These are phyloP conservation scores for Eidolon helvum DNA, from an alignment of 2,113 vertebrate genomes.

Conservation along the genomic window DNA sequence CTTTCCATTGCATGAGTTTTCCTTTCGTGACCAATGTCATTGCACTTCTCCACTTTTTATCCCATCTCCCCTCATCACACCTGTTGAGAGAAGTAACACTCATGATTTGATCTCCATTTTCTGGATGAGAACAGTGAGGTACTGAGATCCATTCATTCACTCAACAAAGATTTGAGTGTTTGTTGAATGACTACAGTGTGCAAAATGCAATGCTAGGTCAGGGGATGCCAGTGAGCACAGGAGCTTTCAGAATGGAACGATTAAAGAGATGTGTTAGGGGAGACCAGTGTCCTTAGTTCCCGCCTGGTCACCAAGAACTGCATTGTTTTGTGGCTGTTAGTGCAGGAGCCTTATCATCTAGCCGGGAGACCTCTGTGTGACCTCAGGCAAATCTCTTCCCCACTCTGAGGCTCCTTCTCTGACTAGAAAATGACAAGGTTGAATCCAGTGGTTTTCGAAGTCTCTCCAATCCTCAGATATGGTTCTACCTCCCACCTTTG, in stretches of 20 bases:
- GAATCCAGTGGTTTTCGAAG: neutral
- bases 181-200: neutral
- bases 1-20: fast-evolving
- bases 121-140: too few species aligned
- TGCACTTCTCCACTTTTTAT: fast-evolving
- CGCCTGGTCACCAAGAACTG: neutral
- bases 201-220: neutral
- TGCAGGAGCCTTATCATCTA: fast-evolving
- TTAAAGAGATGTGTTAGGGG: neutral
- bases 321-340: neutral
- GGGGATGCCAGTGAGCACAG: fast-evolving
- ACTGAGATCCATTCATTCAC: neutral
- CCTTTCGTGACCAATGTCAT: neutral
- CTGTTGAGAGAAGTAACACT: neutral
- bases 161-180: neutral
- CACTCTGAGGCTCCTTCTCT: neutral
- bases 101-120: neutral
- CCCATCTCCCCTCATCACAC: neutral
- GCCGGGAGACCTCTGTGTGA: neutral
- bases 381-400: neutral
- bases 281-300: neutral
- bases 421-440: neutral
- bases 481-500: neutral
- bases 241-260: neutral
- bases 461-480: neutral